These are phyloP conservation scores for Corella eumyota DNA, from an alignment of 23 tunicate genomes.

Conservation along the genomic window DNA sequence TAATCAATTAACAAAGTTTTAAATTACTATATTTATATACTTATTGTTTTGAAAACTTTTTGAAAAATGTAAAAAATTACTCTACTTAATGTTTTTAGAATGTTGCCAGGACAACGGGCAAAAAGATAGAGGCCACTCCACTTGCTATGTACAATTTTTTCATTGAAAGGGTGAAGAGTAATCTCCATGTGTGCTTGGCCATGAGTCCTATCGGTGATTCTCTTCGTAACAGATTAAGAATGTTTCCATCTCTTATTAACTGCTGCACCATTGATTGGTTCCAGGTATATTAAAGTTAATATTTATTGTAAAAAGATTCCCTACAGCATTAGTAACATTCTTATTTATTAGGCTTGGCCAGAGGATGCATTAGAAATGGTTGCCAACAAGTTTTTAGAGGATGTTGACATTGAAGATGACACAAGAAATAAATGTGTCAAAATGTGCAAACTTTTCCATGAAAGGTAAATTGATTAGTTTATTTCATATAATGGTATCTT, in stretches of 20 bases:
- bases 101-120: conserved; percentile 70
- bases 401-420: conserved; percentile 87
- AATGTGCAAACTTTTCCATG: conserved; percentile 95
- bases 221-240: conserved; percentile 80
- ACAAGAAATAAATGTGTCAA: conserved; percentile 61
- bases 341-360: conserved; percentile 99
- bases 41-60: neutral
- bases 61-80: neutral
- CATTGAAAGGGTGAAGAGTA: conserved; percentile 91
- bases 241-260: conserved; percentile 93
- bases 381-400: conserved; percentile 90
- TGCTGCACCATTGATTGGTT: conserved; percentile 99
- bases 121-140: conserved; percentile 85
- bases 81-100: conserved; percentile 12
- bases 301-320: too few relatives aligned
- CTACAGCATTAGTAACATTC: too few relatives aligned
- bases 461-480: conserved; percentile 33
- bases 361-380: conserved; percentile 98
- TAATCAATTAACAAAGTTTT: neutral
- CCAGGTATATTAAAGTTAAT: conserved; percentile 46
- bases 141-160: conserved; percentile 93
- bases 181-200: conserved; percentile 87
- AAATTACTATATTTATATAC: neutral
- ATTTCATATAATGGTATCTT: neutral
- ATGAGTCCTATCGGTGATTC: conserved; percentile 97